phyloP scores from a whole-genome alignment of 2,797 vertebrate genomes.

The Lagocephalus sceleratus region DNA sequence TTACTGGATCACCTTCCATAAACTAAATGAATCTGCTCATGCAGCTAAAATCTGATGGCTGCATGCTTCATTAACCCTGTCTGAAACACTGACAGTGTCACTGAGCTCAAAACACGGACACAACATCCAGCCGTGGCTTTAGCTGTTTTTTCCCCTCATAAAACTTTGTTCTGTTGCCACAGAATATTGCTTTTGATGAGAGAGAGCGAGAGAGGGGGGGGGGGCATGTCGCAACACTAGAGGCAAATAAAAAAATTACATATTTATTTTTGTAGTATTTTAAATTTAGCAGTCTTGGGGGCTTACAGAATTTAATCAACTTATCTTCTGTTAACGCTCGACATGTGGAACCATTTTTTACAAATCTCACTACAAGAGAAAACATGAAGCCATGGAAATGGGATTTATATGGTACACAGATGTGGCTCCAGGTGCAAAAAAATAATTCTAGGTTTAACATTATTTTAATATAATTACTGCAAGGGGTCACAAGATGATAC shows the following conservation, averaged over 20 bases:
- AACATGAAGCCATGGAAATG: slow-evolving; percentile 52
- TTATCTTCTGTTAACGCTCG: slow-evolving; percentile 36
- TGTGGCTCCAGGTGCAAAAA: slow-evolving; percentile 44
- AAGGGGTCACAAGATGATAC: slow-evolving; percentile 19
- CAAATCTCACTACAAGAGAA: slow-evolving; percentile 43
- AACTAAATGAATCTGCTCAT: slow-evolving; percentile 3
- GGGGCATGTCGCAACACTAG: background rate
- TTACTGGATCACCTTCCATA: background rate
- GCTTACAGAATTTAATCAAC: slow-evolving; percentile 47
- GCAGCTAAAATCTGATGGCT: background rate
- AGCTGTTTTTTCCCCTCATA: background rate
- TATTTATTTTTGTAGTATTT: slow-evolving; percentile 3
- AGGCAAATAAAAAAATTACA: background rate
- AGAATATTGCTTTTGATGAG: background rate
- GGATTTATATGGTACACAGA: slow-evolving; percentile 37
- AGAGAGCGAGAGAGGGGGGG: slow-evolving; percentile 3
- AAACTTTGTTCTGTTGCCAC: background rate
- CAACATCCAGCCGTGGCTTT: too few relatives aligned
- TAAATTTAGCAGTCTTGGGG: slow-evolving; percentile 12
- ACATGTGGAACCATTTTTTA: slow-evolving; percentile 43
- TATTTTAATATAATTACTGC: slow-evolving; percentile 18
- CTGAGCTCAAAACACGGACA: background rate
- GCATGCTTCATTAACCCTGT: slow-evolving; percentile 4
- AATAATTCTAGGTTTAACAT: slow-evolving; percentile 26
- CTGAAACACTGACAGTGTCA: background rate